Evolutionary conservation across 2,113 vertebrate genomes (phyloP), one percentile per base, ranked within the genome.

Genomic region (Scomber colias): DNA sequence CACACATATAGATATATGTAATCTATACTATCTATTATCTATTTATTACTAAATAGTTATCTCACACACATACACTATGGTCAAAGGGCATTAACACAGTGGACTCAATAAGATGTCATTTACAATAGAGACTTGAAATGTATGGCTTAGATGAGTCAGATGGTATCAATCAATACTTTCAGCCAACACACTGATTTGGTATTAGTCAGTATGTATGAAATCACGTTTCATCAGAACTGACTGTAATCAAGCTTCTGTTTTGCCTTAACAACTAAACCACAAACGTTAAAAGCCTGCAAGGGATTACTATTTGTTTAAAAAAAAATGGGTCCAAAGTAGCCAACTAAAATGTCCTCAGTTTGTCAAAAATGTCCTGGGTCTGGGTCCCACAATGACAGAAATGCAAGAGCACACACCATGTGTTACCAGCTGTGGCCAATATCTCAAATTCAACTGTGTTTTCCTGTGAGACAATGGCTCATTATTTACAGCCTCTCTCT

Each of bases 401-500:
- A 12, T 30, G 19, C 62, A 51, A 56, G 65, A 90, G 79, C 66
- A 57, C 76, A 63, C 56, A 27, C 76, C 79, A 86, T 92, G 89
- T 88, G 91, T 78, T 87, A 73, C 79, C 88, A 93, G 83, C 84
- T 90, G 85, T 88, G 76, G 73, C 66, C 80, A 69, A 78, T 79
- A 82, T 73, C 86, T 88, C 85, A 70, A 71, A 84, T 83, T 79
- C 71, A 77, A 77, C 75, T 71, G 74, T 75, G 75, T 90, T 75
- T 84, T 90, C 89, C 90, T 85, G 83, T 81, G 85, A 90, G 79
- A 95, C 94, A 95, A 95, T 95, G 85, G 92, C 79, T 91, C 86
- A 93, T 95, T 95, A 93, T 95, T 93, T 81, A 66, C 49, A 85
- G 82, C 67, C 71, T 13, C 53, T 19, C 49, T 31, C 1, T 0